Percentiles rank a stretch among this genome's conserved stretches.
These are phyloP conservation scores for Cataglyphis altisquamis DNA, from an alignment of 2,888 invertebrate species.

Conservation along the genomic window DNA sequence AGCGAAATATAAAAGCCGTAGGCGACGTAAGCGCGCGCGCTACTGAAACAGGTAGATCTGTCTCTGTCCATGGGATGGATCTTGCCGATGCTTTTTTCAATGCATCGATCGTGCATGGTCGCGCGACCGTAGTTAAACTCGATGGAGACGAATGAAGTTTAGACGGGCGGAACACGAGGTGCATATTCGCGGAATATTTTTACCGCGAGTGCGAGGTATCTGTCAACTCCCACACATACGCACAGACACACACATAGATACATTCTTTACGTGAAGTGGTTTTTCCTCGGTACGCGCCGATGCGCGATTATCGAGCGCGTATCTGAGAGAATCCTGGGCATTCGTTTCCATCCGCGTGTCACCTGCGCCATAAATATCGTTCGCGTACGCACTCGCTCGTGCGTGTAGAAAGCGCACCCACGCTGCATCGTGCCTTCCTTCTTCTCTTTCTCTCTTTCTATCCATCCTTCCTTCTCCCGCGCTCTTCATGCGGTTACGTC, in stretches of 20 bases:
- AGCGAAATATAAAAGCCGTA: conserved; percentile 50
- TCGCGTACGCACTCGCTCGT: conserved; percentile 68
- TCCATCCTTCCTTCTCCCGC: conserved; percentile 45
- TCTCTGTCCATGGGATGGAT: conserved; percentile 47
- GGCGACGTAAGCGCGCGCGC: conserved; percentile 31
- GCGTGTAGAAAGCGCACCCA: conserved; percentile 71
- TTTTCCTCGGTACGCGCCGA: conserved; percentile 54
- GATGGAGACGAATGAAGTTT: conserved; percentile 51
- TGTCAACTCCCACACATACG: background rate
- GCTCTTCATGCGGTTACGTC: conserved; percentile 73
- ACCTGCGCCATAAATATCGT: conserved; percentile 63
- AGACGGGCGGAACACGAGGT: conserved; percentile 24
- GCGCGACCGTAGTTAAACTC: conserved; percentile 44
- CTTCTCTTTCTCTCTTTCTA: background rate
- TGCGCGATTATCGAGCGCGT: conserved; percentile 68
- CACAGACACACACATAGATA: background rate
- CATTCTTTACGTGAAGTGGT: conserved; percentile 11
- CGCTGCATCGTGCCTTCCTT: conserved; percentile 46
- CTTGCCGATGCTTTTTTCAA: conserved; percentile 42
- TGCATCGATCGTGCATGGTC: conserved; percentile 33
- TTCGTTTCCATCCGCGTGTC: conserved; percentile 68
- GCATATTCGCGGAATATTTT: conserved; percentile 53
- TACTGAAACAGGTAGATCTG: conserved; percentile 43
- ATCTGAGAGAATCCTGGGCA: conserved; percentile 71
- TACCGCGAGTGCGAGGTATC: conserved; percentile 47